These are phyloP conservation scores for Caradrina kadenii DNA, from an alignment of 2,888 invertebrate species.

Conservation along the genomic window DNA sequence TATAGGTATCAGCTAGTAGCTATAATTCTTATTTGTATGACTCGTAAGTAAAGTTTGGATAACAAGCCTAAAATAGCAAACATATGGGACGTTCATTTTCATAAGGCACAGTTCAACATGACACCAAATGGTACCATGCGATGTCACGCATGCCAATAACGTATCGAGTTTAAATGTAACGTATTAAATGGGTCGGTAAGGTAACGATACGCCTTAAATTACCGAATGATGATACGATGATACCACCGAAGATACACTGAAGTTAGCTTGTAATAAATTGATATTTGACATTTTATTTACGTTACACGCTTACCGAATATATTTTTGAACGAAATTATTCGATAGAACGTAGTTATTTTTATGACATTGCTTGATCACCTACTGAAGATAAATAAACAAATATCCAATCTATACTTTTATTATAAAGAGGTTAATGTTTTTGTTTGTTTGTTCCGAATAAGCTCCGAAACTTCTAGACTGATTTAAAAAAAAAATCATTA, in stretches of 20 bases:
- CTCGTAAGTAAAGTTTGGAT: conserved; percentile 13
- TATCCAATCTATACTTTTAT: too few relatives aligned
- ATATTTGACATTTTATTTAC: not conserved
- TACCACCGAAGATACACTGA: not conserved
- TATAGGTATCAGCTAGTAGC: not conserved
- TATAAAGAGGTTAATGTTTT: too few relatives aligned
- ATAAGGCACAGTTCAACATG: conserved; percentile 25
- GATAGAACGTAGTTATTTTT: too few relatives aligned
- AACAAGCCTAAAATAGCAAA: conserved; percentile 31
- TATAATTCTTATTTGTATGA: conserved; percentile 29
- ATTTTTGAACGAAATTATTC: not conserved
- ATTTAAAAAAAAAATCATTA: too few relatives aligned
- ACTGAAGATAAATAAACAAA: too few relatives aligned
- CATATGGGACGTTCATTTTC: conserved; percentile 39
- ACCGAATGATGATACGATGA: conserved; percentile 25
- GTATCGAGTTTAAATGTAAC: conserved; percentile 55
- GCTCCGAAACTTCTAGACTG: too few relatives aligned
- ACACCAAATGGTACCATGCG: conserved; percentile 43
- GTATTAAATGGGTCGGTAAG: conserved; percentile 35
- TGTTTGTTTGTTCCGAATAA: too few relatives aligned
- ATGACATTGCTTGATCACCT: too few relatives aligned
- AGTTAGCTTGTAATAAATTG: conserved; percentile 4
- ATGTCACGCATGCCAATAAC: conserved; percentile 53
- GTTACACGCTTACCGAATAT: not conserved
- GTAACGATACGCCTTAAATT: conserved; percentile 31